phyloP scores from a whole-genome alignment of 2,888 invertebrate species.

The Calameuta idolon region DNA sequence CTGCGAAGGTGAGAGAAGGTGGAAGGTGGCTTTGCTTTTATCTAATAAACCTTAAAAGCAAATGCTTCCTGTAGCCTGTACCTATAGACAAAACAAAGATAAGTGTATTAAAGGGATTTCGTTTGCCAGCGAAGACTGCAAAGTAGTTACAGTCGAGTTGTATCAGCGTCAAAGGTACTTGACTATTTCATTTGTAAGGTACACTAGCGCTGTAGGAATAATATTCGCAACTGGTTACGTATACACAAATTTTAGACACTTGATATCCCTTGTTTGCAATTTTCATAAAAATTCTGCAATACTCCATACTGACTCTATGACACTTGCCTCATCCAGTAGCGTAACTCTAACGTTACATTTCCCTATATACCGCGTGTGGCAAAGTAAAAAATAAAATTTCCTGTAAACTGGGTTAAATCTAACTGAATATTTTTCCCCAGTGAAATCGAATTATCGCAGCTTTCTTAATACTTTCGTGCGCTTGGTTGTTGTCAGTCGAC shows the following conservation, averaged over 20 bases:
- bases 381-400: too few species aligned
- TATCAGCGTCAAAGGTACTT: neutral
- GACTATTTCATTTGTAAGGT: neutral
- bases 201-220: neutral
- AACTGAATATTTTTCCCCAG: neutral
- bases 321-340: neutral
- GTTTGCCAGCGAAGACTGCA: conserved; percentile 31
- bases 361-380: too few species aligned
- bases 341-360: neutral
- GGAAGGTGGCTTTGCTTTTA: conserved; percentile 35
- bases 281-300: neutral
- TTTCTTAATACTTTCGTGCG: neutral
- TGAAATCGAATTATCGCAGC: neutral
- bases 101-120: conserved; percentile 60
- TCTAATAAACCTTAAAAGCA: conserved; percentile 59
- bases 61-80: conserved; percentile 49
- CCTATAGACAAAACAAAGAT: conserved; percentile 50
- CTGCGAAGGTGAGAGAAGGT: neutral
- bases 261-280: neutral
- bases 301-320: neutral
- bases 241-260: neutral
- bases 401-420: neutral
- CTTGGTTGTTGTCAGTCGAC: neutral
- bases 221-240: neutral
- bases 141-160: neutral